Base-by-base conservation (phyloP, 1,140 invertebrate genomes). In the Plectrocnemia conspersa region DNA sequence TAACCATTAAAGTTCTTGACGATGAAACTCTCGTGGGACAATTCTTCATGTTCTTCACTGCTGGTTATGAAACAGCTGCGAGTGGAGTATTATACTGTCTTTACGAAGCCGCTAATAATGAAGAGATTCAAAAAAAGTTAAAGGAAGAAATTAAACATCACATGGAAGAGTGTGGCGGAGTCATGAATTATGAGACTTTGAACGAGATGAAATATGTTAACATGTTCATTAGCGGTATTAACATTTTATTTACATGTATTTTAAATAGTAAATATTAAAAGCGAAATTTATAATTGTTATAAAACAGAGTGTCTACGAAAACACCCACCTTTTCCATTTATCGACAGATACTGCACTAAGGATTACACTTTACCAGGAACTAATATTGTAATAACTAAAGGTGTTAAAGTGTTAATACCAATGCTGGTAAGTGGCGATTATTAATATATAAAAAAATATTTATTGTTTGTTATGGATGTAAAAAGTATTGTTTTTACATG, bases 261-360 rank as follows among this genome's bases (percentile, higher is more conserved):
- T n/a, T n/a, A n/a, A n/a, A n/a, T n/a, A n/a, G n/a, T n/a, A n/a
- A n/a, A n/a, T n/a, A n/a, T n/a, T n/a, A n/a, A n/a, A n/a, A n/a
- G n/a, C n/a, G n/a, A n/a, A n/a, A n/a, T n/a, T n/a, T n/a, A n/a
- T n/a, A n/a, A n/a, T n/a, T n/a, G n/a, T n/a, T n/a, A n/a, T n/a
- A n/a, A n/a, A n/a, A n/a, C 63, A 74, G 79, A 81, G 66, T 77
- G 73, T 10, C 46, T 81, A 18, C 59, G 79, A 22, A 68, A 72
- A 54, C 70, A 77, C 65, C 73, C 79, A 7, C 72, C 76, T 1
- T 65, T 73, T 22, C 65, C 72, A 3, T 67, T 71, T 32, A 52
- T 77, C 2, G 66, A 73, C 35, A 64, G 78, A 49, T 52, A 54
- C 1, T 76, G 75, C 41, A 72, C 67, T 0, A 63, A 66, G 52